Base-by-base conservation (phyloP, 1,140 invertebrate genomes). In the Megalopta genalis region DNA sequence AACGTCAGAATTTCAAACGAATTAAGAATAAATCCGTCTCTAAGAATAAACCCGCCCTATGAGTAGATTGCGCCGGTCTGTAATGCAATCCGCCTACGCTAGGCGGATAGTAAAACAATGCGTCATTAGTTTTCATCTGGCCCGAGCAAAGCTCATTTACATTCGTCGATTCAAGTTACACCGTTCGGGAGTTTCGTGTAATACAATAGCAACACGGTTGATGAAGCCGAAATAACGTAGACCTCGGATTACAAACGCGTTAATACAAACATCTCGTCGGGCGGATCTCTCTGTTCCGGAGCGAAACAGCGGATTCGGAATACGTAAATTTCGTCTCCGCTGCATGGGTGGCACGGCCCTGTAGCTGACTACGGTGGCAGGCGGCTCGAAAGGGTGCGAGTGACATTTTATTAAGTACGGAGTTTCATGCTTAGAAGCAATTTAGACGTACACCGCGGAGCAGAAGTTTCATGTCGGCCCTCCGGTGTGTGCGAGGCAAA, bases 381-480 rank as follows among this genome's bases (percentile, higher is more conserved):
- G 54, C 18, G 25, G 57, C 8, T 23, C 39, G 74, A 76, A 76
- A 60, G 65, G 74, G 66, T 77, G 74, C 74, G 21, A 62, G 66
- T 77, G 74, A 77, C 74, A 77, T 77, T 77, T 77, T 77, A 77
- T 77, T 77, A 77, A 77, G 74, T 49, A 70, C 52, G 10, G 66
- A 77, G 66, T 70, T 77, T 62, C 74, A 49, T 77, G 74, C 66
- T 77, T 69, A 49, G 66, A 70, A 77, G 74, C 74, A 62, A 77
- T 77, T 62, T 77, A 77, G 74, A 62, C 52, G 74, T 49, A 62
- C 42, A 69, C 52, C 23, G 23, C 39, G 37, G 7, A 16, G 54
- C 65, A 59, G 39, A 77, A 77, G 66, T 77, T 70, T 62, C 74
- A 37, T 49, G 27, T 16, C n/a, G n/a, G 74, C 14, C 32, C 14